phyloP scores from a whole-genome alignment of 35 echinoderm and acorn worm genomes.

The Apostichopus japonicus region DNA sequence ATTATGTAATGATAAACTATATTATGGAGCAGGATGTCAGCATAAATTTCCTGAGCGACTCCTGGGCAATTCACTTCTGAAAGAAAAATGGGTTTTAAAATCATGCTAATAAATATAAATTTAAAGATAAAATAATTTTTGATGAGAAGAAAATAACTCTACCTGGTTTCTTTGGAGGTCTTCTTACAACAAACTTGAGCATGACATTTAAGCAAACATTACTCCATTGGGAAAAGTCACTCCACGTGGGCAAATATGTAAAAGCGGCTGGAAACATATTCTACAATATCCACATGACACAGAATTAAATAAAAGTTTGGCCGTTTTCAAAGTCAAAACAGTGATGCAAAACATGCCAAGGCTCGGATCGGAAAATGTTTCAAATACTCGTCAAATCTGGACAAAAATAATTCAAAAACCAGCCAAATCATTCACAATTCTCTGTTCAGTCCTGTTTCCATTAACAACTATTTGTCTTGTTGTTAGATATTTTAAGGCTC shows the following conservation, averaged over 20 bases:
- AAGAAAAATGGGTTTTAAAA: too few species aligned
- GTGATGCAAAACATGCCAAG: not conserved
- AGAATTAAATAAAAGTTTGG: not conserved
- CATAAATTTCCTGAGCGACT: too few species aligned
- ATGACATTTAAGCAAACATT: slow-evolving; percentile 50
- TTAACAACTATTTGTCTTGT: too few species aligned
- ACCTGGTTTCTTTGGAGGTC: slow-evolving; percentile 42
- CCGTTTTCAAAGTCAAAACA: not conserved
- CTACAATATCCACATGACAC: slow-evolving; percentile 47
- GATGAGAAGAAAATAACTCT: not conserved
- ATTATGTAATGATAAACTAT: too few species aligned
- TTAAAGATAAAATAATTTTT: too few species aligned
- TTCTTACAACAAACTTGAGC: slow-evolving; percentile 58
- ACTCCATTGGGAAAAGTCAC: slow-evolving; percentile 41
- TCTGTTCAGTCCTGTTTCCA: not conserved
- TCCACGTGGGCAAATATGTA: slow-evolving; percentile 42
- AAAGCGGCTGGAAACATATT: slow-evolving; percentile 44
- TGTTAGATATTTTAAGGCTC: too few species aligned
- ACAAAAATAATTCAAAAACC: not conserved
- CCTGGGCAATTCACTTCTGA: too few species aligned
- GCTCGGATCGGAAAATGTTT: not conserved
- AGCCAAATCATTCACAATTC: not conserved
- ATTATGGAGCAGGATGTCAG: too few species aligned
- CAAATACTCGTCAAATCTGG: not conserved
- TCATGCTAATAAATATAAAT: too few species aligned